A percentile compares a stretch with the other conserved stretches of the same genome.
These are phyloP conservation scores for Enteromius thamalakanensis DNA, from an alignment of 2,797 vertebrate genomes.

Conservation along the genomic window DNA sequence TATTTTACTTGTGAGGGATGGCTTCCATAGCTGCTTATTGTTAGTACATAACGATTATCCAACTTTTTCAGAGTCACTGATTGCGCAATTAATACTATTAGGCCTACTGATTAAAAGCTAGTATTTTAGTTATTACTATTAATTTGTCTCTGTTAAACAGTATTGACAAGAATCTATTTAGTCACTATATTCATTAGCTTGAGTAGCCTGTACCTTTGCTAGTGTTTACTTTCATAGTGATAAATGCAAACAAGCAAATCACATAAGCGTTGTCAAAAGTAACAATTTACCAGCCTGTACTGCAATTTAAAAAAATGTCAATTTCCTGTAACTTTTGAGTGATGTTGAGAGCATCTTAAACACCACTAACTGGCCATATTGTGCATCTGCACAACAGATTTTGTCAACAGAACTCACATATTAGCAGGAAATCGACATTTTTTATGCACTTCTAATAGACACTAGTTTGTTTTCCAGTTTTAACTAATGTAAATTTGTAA, in stretches of 20 bases:
- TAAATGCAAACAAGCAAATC: constrained; percentile 2
- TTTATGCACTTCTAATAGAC: neutral
- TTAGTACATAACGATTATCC: neutral
- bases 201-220: neutral
- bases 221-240: neutral
- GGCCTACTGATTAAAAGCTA: neutral
- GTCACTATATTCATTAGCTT: neutral
- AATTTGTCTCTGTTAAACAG: neutral
- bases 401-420: no score
- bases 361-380: no score
- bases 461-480: neutral
- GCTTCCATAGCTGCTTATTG: neutral
- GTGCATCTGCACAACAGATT: no score
- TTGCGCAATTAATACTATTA: neutral
- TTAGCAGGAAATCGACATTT: no score
- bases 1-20: neutral
- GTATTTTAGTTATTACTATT: neutral
- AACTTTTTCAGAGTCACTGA: neutral
- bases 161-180: neutral
- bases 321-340: no score
- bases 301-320: no score
- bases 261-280: neutral
- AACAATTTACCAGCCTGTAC: no score
- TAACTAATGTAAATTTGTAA: neutral
- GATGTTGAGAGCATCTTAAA: no score